phyloP scores from a whole-genome alignment of 2,888 invertebrate genomes.

The Dexiosoma caninum region DNA sequence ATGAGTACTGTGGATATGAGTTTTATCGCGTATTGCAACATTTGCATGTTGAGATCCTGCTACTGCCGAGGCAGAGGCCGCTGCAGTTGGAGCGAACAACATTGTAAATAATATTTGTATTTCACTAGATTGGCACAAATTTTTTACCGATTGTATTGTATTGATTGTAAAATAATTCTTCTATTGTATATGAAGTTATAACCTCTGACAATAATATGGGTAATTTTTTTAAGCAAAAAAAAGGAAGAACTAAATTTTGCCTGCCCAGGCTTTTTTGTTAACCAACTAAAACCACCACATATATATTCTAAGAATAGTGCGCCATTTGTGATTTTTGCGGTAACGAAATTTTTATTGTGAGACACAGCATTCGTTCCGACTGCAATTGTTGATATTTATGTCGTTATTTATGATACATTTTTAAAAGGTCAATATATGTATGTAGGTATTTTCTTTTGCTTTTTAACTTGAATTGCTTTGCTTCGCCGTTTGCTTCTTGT shows the following conservation, averaged over 20 bases:
- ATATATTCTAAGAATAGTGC: conserved; percentile 73
- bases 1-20: conserved; percentile 38
- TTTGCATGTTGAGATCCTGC: conserved; percentile 54
- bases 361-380: conserved; percentile 31
- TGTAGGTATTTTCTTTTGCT: conserved; percentile 28
- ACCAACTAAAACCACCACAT: conserved; percentile 35
- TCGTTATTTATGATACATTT: not conserved
- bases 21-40: conserved; percentile 55
- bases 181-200: conserved; percentile 72
- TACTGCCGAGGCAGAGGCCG: conserved; percentile 51
- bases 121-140: conserved; percentile 63
- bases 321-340: conserved; percentile 68
- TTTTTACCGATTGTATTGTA: not conserved
- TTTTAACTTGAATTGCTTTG: conserved; percentile 42
- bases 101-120: conserved; percentile 69
- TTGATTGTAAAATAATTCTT: conserved; percentile 71
- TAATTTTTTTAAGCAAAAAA: conserved; percentile 67
- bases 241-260: conserved; percentile 65
- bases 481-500: not conserved
- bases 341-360: conserved; percentile 67
- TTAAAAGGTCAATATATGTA: conserved; percentile 23
- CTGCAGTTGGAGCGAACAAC: conserved; percentile 71
- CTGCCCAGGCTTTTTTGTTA: conserved; percentile 58
- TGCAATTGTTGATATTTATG: conserved; percentile 24
- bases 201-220: conserved; percentile 69